Evolutionary conservation across 2,113 vertebrate genomes (phyloP).

Genomic region (Takifugu bimaculatus): DNA sequence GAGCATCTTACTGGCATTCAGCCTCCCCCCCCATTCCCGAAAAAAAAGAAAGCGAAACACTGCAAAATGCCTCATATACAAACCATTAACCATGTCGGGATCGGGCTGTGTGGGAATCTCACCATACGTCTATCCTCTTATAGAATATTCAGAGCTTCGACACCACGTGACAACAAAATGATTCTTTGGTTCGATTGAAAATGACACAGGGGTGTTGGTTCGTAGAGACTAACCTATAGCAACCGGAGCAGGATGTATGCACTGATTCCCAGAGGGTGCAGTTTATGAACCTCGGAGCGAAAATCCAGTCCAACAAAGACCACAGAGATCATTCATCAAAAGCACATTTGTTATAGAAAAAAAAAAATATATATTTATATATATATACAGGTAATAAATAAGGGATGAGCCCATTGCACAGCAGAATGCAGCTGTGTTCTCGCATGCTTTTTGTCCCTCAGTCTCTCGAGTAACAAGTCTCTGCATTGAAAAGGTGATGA

Average conservation of each 20-base stretch:
- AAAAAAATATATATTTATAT: conserved; percentile 43
- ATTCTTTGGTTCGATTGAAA: conserved; percentile 70
- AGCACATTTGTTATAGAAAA: conserved; percentile 50
- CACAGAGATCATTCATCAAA: conserved; percentile 53
- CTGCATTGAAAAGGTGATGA: conserved; percentile 33
- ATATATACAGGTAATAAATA: conserved; percentile 67
- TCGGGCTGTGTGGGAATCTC: conserved; percentile 21
- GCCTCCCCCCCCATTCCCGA: conserved; percentile 14
- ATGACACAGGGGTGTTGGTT: conserved; percentile 28
- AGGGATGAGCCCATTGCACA: conserved; percentile 26
- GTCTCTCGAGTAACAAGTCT: conserved; percentile 58
- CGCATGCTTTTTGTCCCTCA: conserved; percentile 62
- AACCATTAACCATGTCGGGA: conserved; percentile 7
- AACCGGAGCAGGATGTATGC: conserved; percentile 14
- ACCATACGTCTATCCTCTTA: conserved; percentile 13
- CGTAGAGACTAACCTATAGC: conserved; percentile 20
- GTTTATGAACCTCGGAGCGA: conserved; percentile 1
- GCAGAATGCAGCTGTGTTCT: conserved; percentile 47
- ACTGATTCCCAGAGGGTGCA: conserved; percentile 14
- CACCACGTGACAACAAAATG: conserved; percentile 26
- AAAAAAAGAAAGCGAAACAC: background rate
- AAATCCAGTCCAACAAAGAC: conserved; percentile 37
- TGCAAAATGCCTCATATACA: background rate
- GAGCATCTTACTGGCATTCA: conserved; percentile 22
- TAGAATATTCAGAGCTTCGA: conserved; percentile 20